Conservation (phyloP, 37 sponge, comb jelly and placozoan species). For the Halichondria panicea region DNA sequence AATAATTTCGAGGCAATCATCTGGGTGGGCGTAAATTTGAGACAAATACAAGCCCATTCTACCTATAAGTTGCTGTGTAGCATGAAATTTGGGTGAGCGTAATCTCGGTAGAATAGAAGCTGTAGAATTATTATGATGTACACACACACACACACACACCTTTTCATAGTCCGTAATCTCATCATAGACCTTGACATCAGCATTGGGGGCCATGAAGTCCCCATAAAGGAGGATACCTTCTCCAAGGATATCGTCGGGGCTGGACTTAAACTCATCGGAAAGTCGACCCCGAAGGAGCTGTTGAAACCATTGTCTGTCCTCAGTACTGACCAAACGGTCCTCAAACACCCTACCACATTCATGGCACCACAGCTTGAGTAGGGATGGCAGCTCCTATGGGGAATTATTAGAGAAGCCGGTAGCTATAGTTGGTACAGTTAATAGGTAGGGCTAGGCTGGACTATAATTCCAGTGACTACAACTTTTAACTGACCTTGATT, state of each 20-base stretch:
- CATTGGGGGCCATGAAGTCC: conserved; percentile 89
- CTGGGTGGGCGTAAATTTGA: too few relatives aligned
- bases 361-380: conserved; percentile 93
- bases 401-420: neutral
- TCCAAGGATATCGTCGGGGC: conserved; percentile 56
- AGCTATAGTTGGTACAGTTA: too few relatives aligned
- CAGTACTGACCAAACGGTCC: conserved; percentile 91
- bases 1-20: too few relatives aligned
- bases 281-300: conserved; percentile 61
- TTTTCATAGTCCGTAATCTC: conserved; percentile 83
- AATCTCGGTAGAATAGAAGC: too few relatives aligned
- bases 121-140: too few relatives aligned
- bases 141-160: conserved; percentile 39
- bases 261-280: conserved; percentile 54
- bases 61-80: too few relatives aligned
- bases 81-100: too few relatives aligned
- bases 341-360: conserved; percentile 95
- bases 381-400: conserved; percentile 3
- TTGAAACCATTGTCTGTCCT: conserved; percentile 96
- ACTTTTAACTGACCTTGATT: conserved; percentile 32
- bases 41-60: too few relatives aligned
- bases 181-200: conserved; percentile 82
- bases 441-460: neutral
- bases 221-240: conserved; percentile 81
- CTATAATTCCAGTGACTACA: neutral